Evolutionary conservation across 2,113 vertebrate genomes (phyloP), one percentile per base, ranked within the genome.

Genomic region (Nesoenas mayeri): DNA sequence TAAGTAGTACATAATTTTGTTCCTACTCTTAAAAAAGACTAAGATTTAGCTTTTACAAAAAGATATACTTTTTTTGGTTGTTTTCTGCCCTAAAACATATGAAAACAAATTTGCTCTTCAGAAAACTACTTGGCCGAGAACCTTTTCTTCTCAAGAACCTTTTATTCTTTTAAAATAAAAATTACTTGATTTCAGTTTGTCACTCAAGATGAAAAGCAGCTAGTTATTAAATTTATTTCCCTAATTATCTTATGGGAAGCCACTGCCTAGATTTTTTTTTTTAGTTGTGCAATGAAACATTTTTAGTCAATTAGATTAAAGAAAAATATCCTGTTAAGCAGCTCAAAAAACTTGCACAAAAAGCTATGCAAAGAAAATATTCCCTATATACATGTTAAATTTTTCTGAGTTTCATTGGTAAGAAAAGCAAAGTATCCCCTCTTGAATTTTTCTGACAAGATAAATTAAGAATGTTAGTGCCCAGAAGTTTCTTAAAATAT

Each of bases 1-100:
- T 99, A 97, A 99, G 99, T 98, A 97, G 84, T 62, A 54, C 29
- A 17, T 91, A 5, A 16, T 62, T 95, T 79, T 89, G 50, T 96
- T 96, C 50, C 40, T 96, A 65, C 62, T 92, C 31, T 78, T 95
- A 58, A 95, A 95, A 81, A 92, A 93, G 54, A 29, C 15, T 79
- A 85, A 31, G 90, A 36, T n/a, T 93, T 91, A 91, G 36, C 71
- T 79, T 73, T 88, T 92, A 72, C 9, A 36, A 54, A 89, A 87
- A 48, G 47, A 48, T 48, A 48, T 20, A 48, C 17, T 1, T 21
- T 42, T 62, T n/a, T 32, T 71, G 13, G 42, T 48, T 88, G 60
- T 50, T 89, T 62, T 12, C 54, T 88, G 5, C 40, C 25, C 4
- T 51, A 75, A 86, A 89, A 40, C 12, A 22, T 38, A 53, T 1